Base-by-base conservation (phyloP, 2,888 invertebrate species). In the Meghimatium bilineatum region DNA sequence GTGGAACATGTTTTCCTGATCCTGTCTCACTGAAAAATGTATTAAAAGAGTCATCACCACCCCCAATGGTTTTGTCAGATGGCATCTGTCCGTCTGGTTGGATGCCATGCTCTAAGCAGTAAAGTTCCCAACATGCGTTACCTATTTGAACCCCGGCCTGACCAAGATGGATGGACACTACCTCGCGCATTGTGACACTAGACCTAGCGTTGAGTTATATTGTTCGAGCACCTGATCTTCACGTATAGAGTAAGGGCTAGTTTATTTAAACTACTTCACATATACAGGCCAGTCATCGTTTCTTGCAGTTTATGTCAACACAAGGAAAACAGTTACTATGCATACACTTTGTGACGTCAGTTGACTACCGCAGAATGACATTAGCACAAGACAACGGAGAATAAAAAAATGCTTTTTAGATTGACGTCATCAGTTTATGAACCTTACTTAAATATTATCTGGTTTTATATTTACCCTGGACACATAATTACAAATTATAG, bases 41-140 rank as follows among this genome's bases (percentile, higher is more conserved):
- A 91, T 97, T 98, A 95, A 97, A 98, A 86, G 97, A 97, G 95
- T 90, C 96, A 94, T 98, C 98, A 85, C 97, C 94, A n/a, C 90
- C 92, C 67, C 94, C 94, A 79, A 83, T 83, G 32, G 83, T 79
- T 26, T 78, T 72, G 71, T 83, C 83, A 26, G 83, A 83, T 34
- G 83, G 97, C 93, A 93, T 93, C 89, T 93, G 93, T 94, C 88
- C 95, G 91, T 95, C 94, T 60, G 95, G 95, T 88, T 94, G 94
- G 88, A 95, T 95, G 80, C 94, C 80, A 56, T 80, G 80, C 23
- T 80, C 80, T 52, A 95, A 90, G 87, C 95, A 95, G 91, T 95
- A 95, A 85, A 95, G 91, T 90, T 95, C 95, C 95, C 95, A 95
- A 90, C 95, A 95, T 80, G 94, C 94, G 90, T 95, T 95, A 86